A percentile compares a stretch with the other conserved stretches of the same genome.
Evolutionary conservation across 2,113 vertebrate genomes (phyloP).

Genomic region (Neopipo cinnamomea): DNA sequence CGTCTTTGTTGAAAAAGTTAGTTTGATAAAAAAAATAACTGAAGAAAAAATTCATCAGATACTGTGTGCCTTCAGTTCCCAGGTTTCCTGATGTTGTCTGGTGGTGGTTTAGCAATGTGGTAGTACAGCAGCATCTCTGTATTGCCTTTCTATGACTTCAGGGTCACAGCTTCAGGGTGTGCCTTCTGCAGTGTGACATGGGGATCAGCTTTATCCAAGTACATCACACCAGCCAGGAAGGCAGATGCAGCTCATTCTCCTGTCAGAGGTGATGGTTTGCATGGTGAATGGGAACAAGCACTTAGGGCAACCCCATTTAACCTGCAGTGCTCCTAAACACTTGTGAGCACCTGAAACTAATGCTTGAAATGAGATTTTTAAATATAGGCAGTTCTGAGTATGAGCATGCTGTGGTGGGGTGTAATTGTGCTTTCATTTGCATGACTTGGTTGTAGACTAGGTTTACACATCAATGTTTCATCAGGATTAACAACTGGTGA

Average conservation of each 20-base stretch:
- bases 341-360: not conserved
- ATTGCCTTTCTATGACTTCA: not conserved
- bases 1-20: not conserved
- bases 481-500: not conserved
- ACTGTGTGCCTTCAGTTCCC: not conserved
- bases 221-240: not conserved
- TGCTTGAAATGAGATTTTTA: not conserved
- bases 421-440: not conserved
- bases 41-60: not conserved
- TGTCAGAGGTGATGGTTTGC: not conserved
- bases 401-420: fast-evolving
- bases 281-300: not conserved
- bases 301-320: not conserved
- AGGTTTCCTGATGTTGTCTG: not conserved
- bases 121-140: not conserved
- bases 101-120: not conserved
- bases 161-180: not conserved
- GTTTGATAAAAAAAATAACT: not conserved
- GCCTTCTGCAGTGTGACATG: not conserved
- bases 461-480: not conserved
- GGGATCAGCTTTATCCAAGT: not conserved
- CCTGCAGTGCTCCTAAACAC: not conserved
- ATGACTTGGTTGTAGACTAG: not conserved
- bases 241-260: not conserved
- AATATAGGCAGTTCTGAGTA: not conserved